A percentile compares a stretch with the other conserved stretches of the same genome.
phyloP scores from a whole-genome alignment of 2,888 invertebrate species.

The Caenorhabditis zanzibari region DNA sequence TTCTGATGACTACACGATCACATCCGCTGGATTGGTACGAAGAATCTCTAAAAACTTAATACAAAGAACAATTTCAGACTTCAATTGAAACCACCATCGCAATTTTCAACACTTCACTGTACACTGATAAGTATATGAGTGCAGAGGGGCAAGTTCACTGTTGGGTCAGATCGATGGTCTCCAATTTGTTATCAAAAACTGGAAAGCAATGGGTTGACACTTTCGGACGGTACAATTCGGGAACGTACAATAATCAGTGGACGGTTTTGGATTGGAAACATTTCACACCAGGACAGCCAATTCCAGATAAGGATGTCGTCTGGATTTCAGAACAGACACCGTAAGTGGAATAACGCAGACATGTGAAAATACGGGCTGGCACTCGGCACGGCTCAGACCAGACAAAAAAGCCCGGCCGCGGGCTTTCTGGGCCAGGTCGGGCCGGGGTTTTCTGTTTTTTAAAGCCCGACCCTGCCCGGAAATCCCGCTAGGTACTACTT shows the following conservation, averaged over 20 bases:
- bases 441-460: no score
- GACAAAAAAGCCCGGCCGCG: no score
- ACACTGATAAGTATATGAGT: constrained; percentile 87
- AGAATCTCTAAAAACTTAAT: neutral
- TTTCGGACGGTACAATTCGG: constrained; percentile 89
- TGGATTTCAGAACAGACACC: constrained; percentile 90
- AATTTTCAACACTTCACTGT: constrained; percentile 88
- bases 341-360: constrained; percentile 76
- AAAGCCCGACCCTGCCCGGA: no score
- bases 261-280: constrained; percentile 87
- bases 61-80: constrained; percentile 83
- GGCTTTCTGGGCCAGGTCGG: no score
- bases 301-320: constrained; percentile 85
- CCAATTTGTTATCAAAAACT: constrained; percentile 89
- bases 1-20: constrained; percentile 83
- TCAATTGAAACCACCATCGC: constrained; percentile 90
- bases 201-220: constrained; percentile 76
- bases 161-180: constrained; percentile 90
- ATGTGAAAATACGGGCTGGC: no score
- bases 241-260: constrained; percentile 90
- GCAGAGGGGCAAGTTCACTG: constrained; percentile 86
- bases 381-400: no score
- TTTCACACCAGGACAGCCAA: constrained; percentile 85
- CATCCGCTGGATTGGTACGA: constrained; percentile 79
- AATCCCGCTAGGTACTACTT: no score